Evolutionary conservation across 2,888 invertebrate species (phyloP).

Genomic region (Chymomyza caudatula): DNA sequence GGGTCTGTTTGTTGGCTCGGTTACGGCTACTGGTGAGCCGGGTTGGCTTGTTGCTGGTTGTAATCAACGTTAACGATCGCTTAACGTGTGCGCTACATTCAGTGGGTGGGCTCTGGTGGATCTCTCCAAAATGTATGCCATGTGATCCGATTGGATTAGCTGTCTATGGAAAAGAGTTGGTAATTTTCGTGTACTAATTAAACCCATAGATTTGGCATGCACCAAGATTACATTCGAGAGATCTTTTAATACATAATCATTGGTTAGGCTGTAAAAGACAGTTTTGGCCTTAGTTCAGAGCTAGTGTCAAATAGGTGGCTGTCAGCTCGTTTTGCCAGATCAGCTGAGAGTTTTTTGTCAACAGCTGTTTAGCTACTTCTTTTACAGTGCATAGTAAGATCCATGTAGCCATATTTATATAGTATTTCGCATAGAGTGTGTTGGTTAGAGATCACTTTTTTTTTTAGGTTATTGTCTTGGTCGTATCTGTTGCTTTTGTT

Average conservation of each 20-base stretch:
- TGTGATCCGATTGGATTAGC: neutral
- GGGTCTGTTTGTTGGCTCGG: slow-evolving; percentile 43
- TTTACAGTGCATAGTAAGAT: neutral
- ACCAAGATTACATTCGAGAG: too few species aligned
- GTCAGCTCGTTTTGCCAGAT: too few species aligned
- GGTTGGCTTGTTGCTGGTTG: slow-evolving; percentile 11
- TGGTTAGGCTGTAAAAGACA: too few species aligned
- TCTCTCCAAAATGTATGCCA: neutral
- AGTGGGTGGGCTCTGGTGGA: slow-evolving; percentile 23
- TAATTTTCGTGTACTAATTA: too few species aligned
- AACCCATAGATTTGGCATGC: too few species aligned
- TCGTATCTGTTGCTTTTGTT: slow-evolving; percentile 1
- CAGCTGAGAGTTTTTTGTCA: too few species aligned
- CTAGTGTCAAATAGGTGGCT: too few species aligned
- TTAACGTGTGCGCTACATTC: slow-evolving; percentile 45
- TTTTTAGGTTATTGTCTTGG: slow-evolving; percentile 39
- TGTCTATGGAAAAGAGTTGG: neutral
- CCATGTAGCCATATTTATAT: neutral
- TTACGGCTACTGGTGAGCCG: slow-evolving; percentile 23
- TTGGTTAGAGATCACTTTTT: neutral
- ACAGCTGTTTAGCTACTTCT: too few species aligned
- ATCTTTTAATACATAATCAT: too few species aligned
- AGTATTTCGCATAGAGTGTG: neutral
- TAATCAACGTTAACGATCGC: slow-evolving; percentile 55
- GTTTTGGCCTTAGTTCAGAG: too few species aligned